A percentile compares a stretch with the other conserved stretches of the same genome.
Evolutionary conservation across 2,888 invertebrate genomes (phyloP).

Genomic region (Morpho helenor): DNA sequence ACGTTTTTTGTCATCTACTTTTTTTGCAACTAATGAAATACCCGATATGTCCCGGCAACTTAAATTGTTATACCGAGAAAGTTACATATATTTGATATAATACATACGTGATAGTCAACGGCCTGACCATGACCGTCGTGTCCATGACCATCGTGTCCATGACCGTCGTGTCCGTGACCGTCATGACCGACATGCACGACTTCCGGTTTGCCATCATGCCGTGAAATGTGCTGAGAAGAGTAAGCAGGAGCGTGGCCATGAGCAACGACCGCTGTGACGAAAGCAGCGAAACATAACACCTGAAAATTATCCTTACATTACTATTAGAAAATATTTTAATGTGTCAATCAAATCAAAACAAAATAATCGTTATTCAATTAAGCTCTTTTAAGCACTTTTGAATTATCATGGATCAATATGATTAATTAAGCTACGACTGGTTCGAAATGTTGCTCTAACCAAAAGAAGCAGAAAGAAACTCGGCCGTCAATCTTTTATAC

Average conservation of each 20-base stretch:
- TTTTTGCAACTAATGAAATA: too few relatives aligned
- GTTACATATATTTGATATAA: background rate
- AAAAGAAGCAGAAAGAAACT: too few relatives aligned
- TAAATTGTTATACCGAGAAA: background rate
- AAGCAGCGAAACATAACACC: conserved; percentile 43
- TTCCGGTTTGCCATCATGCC: conserved; percentile 52
- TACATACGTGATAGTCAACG: conserved; percentile 36
- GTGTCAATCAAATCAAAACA: too few relatives aligned
- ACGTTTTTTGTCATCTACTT: too few relatives aligned
- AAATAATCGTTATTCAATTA: too few relatives aligned
- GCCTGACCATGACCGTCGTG: conserved; percentile 36
- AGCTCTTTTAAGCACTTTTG: too few relatives aligned
- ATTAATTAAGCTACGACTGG: too few relatives aligned
- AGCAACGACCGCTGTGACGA: conserved; percentile 41
- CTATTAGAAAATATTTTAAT: too few relatives aligned
- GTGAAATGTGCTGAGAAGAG: conserved; percentile 58
- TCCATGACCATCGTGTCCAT: conserved; percentile 35
- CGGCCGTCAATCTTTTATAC: too few relatives aligned
- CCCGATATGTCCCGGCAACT: too few relatives aligned
- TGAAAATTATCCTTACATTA: conserved; percentile 9
- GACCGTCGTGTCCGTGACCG: conserved; percentile 29
- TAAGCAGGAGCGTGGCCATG: conserved; percentile 40
- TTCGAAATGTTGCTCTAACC: too few relatives aligned
- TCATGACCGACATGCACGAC: conserved; percentile 37
- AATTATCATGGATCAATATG: too few relatives aligned